Evolutionary conservation across 2,888 invertebrate genomes (phyloP).

Genomic region (Oxyteleia sp.): DNA sequence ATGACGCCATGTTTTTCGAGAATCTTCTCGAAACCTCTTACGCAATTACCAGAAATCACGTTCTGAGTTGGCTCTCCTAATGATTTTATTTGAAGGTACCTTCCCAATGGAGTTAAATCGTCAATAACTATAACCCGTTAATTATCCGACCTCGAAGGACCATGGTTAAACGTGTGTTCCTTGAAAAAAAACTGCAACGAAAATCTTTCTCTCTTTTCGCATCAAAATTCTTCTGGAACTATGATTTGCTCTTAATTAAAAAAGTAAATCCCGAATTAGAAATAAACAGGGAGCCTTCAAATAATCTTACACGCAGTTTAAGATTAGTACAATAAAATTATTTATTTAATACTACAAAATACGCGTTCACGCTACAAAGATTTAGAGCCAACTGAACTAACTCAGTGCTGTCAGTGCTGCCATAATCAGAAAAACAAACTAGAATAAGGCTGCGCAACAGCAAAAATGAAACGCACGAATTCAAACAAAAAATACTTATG

Average conservation of each 20-base stretch:
- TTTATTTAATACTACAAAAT: not conserved
- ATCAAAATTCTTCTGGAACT: too few relatives aligned
- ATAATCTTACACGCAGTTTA: not conserved
- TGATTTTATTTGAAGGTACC: not conserved
- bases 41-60: not conserved
- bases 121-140: conserved; percentile 4
- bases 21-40: not conserved
- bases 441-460: not conserved
- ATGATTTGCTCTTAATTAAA: too few relatives aligned
- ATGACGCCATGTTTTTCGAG: not conserved
- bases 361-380: not conserved
- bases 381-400: conserved; percentile 1
- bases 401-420: too few relatives aligned
- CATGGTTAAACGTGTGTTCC: not conserved
- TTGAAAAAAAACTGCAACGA: too few relatives aligned
- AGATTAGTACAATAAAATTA: not conserved
- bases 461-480: not conserved
- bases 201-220: too few relatives aligned
- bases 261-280: too few relatives aligned
- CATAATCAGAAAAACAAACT: too few relatives aligned
- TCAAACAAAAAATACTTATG: too few relatives aligned
- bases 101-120: conserved; percentile 7
- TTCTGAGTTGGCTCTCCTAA: conserved; percentile 2
- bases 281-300: too few relatives aligned
- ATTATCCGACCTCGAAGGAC: not conserved